phyloP scores from a whole-genome alignment of 2,797 vertebrate species.

The Champsocephalus esox region DNA sequence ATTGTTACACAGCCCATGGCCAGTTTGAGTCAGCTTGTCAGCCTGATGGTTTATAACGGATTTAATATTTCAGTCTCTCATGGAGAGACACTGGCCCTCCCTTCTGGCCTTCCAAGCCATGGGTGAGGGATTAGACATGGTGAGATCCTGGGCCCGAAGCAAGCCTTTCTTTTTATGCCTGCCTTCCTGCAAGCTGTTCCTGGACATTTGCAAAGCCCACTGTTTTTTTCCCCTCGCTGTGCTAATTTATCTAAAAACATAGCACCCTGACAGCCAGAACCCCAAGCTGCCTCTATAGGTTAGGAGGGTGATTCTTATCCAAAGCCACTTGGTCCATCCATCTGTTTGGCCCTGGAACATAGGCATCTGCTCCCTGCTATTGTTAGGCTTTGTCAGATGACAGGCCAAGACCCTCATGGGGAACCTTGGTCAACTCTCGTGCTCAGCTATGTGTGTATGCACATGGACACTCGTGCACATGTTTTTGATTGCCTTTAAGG shows the following conservation, averaged over 20 bases:
- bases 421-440: conserved; percentile 70
- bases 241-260: conserved; percentile 85
- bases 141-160: conserved; percentile 65
- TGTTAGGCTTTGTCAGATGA: conserved; percentile 86
- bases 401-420: conserved; percentile 84
- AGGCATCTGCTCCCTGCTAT: conserved; percentile 85
- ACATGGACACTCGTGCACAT: conserved; percentile 36
- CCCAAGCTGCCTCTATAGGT: conserved; percentile 75
- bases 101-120: conserved; percentile 62
- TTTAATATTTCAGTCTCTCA: conserved; percentile 74
- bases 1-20: conserved; percentile 36
- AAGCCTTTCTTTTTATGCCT: conserved; percentile 69
- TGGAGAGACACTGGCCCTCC: conserved; percentile 47
- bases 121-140: conserved; percentile 78
- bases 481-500: conserved; percentile 63
- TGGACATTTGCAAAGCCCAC: conserved; percentile 72
- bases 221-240: conserved; percentile 79
- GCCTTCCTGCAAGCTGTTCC: conserved; percentile 83
- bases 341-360: conserved; percentile 83
- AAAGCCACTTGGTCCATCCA: conserved; percentile 83
- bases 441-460: conserved; percentile 55
- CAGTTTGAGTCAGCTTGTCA: conserved; percentile 59
- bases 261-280: conserved; percentile 82
- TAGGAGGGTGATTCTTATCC: conserved; percentile 80
- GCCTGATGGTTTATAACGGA: conserved; percentile 66